These are phyloP conservation scores for Oreochromis niloticus DNA, from an alignment of 2,113 vertebrate species.

Conservation along the genomic window DNA sequence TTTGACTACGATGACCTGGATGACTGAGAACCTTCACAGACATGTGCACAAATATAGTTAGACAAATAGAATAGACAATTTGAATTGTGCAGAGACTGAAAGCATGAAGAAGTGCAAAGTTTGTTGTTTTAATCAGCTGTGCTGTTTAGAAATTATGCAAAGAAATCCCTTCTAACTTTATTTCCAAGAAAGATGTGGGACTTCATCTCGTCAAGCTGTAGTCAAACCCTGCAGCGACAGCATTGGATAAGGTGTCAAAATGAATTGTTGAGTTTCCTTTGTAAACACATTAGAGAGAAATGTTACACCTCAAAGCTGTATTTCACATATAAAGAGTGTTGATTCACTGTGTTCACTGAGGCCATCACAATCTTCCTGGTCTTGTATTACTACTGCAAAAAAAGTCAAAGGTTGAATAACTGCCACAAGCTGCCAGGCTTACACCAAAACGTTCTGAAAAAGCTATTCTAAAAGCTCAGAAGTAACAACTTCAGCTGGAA, in stretches of 20 bases:
- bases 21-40: no score
- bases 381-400: neutral
- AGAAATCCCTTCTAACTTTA: neutral
- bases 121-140: neutral
- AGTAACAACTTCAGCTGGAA: neutral
- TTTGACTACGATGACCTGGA: no score
- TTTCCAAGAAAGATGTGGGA: neutral
- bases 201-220: neutral
- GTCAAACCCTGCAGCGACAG: neutral
- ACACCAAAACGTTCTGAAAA: neutral
- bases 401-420: neutral
- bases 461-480: neutral
- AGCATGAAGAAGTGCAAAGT: neutral
- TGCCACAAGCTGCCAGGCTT: neutral
- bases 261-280: neutral
- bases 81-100: neutral
- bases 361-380: neutral
- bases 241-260: neutral
- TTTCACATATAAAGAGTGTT: neutral
- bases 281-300: neutral
- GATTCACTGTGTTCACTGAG: neutral
- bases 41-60: neutral
- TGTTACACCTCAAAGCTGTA: neutral
- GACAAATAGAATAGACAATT: neutral
- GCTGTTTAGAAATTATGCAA: neutral